A percentile compares a stretch with the other conserved stretches of the same genome.
These are phyloP conservation scores for Campylomormyrus tamandua DNA, from an alignment of 2,113 vertebrate genomes.

Conservation along the genomic window DNA sequence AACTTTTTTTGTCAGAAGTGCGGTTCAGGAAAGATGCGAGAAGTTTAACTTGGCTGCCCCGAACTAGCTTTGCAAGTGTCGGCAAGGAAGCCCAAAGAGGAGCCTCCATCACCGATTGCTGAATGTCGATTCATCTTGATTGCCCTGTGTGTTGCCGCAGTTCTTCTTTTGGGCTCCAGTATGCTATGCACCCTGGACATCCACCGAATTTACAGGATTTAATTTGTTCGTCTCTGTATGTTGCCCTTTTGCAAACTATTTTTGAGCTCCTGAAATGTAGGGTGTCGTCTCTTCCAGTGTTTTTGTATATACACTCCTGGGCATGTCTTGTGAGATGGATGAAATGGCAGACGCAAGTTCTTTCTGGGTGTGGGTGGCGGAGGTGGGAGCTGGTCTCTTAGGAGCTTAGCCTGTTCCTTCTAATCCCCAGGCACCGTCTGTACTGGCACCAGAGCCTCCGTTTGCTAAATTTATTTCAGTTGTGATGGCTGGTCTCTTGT, in stretches of 20 bases:
- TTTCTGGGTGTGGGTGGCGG: background rate
- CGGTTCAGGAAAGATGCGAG: constrained; percentile 24
- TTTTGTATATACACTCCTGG: background rate
- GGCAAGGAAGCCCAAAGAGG: constrained; percentile 25
- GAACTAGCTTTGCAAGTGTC: too few relatives aligned
- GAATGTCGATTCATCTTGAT: constrained; percentile 20
- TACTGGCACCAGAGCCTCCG: background rate
- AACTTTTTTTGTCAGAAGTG: constrained; percentile 23
- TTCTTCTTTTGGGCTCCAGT: constrained; percentile 35
- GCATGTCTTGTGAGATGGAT: background rate
- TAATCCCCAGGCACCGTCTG: background rate
- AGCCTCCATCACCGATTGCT: constrained; percentile 20
- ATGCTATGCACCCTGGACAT: constrained; percentile 16
- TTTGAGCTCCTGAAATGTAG: background rate
- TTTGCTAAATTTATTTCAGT: background rate
- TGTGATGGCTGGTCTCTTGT: background rate
- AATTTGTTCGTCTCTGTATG: constrained; percentile 6
- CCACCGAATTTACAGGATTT: constrained; percentile 31
- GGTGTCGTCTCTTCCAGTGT: background rate
- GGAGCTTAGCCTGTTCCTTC: background rate
- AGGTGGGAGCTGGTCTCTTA: background rate
- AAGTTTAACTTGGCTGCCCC: constrained; percentile 29
- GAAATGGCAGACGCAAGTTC: background rate
- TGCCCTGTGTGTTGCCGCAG: constrained; percentile 34
- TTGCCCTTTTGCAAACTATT: constrained; percentile 1